Percentiles rank a stretch among this genome's conserved stretches.
Evolutionary conservation across 2,113 vertebrate genomes (phyloP).

Genomic region (Steatornis caripensis): DNA sequence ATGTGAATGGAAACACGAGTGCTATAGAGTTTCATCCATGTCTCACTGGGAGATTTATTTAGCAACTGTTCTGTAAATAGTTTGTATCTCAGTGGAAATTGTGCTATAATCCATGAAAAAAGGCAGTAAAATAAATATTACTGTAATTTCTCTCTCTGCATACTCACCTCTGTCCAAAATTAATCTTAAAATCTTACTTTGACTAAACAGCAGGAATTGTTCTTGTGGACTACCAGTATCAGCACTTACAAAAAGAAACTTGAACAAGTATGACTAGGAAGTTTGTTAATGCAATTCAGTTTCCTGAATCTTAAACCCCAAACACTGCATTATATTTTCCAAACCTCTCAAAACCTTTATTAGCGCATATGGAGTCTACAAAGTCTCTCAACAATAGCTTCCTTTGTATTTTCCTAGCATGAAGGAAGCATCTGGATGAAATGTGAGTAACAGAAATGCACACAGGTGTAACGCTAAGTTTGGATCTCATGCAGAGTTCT

Average conservation of each 20-base stretch:
- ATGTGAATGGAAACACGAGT: slow-evolving; percentile 65
- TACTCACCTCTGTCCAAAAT: not conserved
- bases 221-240: not conserved
- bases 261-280: not conserved
- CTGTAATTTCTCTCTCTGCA: not conserved
- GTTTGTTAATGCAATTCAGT: not conserved
- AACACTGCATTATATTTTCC: not conserved
- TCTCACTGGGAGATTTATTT: slow-evolving; percentile 63
- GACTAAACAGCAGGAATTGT: not conserved
- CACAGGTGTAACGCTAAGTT: not conserved
- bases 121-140: not conserved
- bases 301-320: not conserved
- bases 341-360: slow-evolving; percentile 23
- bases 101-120: not conserved
- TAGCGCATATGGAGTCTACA: not conserved
- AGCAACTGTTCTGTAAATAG: slow-evolving; percentile 27
- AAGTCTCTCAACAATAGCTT: slow-evolving; percentile 2
- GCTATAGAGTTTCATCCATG: slow-evolving; percentile 58
- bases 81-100: not conserved
- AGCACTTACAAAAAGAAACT: not conserved
- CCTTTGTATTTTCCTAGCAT: slow-evolving; percentile 8
- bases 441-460: slow-evolving; percentile 32
- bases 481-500: not conserved
- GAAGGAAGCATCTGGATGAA: slow-evolving; percentile 53
- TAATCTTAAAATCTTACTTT: not conserved